Base-by-base conservation (phyloP, 2,888 invertebrate genomes). In the Cephalotes varians region DNA sequence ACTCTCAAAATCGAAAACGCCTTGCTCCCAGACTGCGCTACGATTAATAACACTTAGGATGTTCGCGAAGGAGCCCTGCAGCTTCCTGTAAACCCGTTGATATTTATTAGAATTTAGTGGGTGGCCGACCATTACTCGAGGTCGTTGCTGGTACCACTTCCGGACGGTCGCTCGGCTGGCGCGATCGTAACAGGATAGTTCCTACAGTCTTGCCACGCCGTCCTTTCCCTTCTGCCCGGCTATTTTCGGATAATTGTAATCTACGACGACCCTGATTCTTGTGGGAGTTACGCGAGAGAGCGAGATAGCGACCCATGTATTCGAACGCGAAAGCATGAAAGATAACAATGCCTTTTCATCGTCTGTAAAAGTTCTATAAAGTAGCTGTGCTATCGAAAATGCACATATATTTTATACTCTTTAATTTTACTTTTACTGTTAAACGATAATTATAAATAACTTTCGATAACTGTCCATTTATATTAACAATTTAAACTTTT, bases 191-290 rank as follows among this genome's bases (percentile, higher is more conserved):
- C 87, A 84, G 84, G 18, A 82, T 86, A 88, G 91, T 91, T 91
- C 85, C 85, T 83, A 90, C 90, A 87, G 88, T 87, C 86, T 90
- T 86, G 37, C 51, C 3, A 6, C 15, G 18, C 37, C 12, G 10
- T 12, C 25, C 64, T 44, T 18, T 28, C 25, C 21, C 6, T 6
- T 60, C 37, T 9, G 1, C 85, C 88, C 85, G 87, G 89, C 90
- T 92, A 92, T 92, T 93, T 91, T 87, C 90, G 91, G 91, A 91
- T 94, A 94, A 94, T 94, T 93, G 93, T 94, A 92, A 93, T 91
- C 90, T 93, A 93, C 90, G 90, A 85, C 81, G 82, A 81, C 84
- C 81, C 82, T 84, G 69, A 85, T 86, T 89, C 86, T 83, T 84
- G 87, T 83, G 82, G 85, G 85, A 88, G 85, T 76, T 65, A 65